Evolutionary conservation across 2,113 vertebrate genomes (phyloP).

Genomic region (Brachypteracias leptosomus): DNA sequence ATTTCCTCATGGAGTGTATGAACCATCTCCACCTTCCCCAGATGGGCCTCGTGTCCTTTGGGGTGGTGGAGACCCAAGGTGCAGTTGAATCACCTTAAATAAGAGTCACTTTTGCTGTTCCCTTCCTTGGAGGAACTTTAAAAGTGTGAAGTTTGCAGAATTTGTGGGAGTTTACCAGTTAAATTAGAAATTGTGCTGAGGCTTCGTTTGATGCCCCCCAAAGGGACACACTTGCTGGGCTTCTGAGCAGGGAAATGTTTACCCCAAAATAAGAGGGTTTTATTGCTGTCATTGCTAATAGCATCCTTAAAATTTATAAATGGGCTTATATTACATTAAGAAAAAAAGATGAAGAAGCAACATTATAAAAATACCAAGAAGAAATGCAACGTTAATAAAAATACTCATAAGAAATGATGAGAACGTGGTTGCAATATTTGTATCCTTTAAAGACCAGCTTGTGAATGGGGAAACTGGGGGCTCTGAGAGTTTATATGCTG

Average conservation of each 20-base stretch:
- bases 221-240: background rate
- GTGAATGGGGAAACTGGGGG: background rate
- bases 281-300: background rate
- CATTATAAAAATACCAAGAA: background rate
- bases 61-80: background rate
- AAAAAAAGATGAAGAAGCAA: background rate
- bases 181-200: background rate
- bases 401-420: background rate
- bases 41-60: background rate
- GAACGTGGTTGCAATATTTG: background rate
- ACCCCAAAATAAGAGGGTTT: background rate
- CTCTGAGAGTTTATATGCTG: background rate
- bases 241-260: background rate
- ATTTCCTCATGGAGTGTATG: background rate
- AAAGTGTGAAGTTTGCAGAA: background rate
- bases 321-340: background rate
- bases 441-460: background rate
- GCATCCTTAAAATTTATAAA: background rate
- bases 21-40: background rate
- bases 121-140: background rate
- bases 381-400: no score
- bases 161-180: background rate
- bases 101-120: background rate
- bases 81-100: background rate
- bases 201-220: background rate